Evolutionary conservation across 2,113 vertebrate species (phyloP).

Genomic region (Otolemur garnettii): DNA sequence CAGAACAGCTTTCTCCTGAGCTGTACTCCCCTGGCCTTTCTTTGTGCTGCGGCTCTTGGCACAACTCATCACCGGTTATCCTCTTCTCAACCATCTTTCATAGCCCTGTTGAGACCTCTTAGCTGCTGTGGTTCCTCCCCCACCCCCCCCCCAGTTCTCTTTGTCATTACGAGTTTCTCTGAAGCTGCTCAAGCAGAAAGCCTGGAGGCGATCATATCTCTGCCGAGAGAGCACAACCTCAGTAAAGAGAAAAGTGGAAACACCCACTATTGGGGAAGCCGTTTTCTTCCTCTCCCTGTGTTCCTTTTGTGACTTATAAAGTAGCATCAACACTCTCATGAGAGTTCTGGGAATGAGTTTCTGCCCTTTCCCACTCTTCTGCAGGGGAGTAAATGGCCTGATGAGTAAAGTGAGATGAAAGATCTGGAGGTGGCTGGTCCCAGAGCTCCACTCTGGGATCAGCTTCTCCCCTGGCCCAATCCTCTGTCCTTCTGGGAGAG

Average conservation of each 20-base stretch:
- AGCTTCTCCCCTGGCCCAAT: neutral
- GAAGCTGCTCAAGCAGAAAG: neutral
- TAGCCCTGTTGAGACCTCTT: neutral
- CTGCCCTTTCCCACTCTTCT: neutral
- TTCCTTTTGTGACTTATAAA: neutral
- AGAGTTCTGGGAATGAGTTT: neutral
- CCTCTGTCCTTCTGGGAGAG: neutral
- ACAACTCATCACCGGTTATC: neutral
- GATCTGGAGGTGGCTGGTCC: neutral
- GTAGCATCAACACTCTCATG: neutral
- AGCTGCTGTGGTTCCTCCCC: neutral
- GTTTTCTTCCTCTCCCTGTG: neutral
- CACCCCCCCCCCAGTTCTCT: neutral
- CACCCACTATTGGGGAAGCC: neutral
- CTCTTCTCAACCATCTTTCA: neutral
- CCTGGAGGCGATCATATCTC: neutral
- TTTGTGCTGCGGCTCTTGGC: neutral
- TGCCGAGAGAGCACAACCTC: neutral
- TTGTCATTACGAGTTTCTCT: neutral
- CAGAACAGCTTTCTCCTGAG: neutral
- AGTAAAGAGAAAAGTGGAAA: neutral
- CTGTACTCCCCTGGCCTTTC: neutral
- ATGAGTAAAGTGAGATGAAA: neutral
- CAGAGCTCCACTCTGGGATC: neutral
- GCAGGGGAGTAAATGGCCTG: neutral